Evolutionary conservation across 2,113 vertebrate genomes (phyloP).

Genomic region (Amblyopsis rosae): DNA sequence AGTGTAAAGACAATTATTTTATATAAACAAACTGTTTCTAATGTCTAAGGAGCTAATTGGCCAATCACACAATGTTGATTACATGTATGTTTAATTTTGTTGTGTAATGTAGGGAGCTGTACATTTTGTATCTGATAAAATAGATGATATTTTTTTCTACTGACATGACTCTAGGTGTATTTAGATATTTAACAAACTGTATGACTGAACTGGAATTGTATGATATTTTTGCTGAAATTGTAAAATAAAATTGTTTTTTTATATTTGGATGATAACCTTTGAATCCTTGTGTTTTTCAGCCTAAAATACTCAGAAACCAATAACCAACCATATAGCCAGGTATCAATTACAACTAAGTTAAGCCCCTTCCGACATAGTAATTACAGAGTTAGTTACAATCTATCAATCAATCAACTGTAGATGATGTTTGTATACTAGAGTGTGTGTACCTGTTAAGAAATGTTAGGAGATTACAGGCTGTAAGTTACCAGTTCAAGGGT

Average conservation of each 20-base stretch:
- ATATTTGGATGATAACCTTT: slow-evolving; percentile 68
- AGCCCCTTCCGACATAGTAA: too few relatives aligned
- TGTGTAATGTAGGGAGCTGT: slow-evolving; percentile 40
- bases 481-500: too few relatives aligned
- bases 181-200: slow-evolving; percentile 75
- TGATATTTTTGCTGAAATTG: slow-evolving; percentile 74
- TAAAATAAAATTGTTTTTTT: slow-evolving; percentile 72
- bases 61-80: slow-evolving; percentile 24
- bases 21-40: slow-evolving; percentile 48
- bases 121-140: slow-evolving; percentile 68
- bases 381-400: too few relatives aligned
- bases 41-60: slow-evolving; percentile 15
- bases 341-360: too few relatives aligned
- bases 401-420: too few relatives aligned
- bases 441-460: too few relatives aligned
- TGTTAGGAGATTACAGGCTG: too few relatives aligned
- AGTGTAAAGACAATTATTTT: slow-evolving; percentile 39
- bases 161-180: slow-evolving; percentile 69
- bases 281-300: not conserved
- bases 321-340: not conserved
- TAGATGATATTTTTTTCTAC: slow-evolving; percentile 73
- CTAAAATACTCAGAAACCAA: not conserved
- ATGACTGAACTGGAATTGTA: slow-evolving; percentile 72
- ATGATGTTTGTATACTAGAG: too few relatives aligned
- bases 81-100: slow-evolving; percentile 22